Conservation (phyloP, 2,888 invertebrate species). For the Phortica magna region DNA sequence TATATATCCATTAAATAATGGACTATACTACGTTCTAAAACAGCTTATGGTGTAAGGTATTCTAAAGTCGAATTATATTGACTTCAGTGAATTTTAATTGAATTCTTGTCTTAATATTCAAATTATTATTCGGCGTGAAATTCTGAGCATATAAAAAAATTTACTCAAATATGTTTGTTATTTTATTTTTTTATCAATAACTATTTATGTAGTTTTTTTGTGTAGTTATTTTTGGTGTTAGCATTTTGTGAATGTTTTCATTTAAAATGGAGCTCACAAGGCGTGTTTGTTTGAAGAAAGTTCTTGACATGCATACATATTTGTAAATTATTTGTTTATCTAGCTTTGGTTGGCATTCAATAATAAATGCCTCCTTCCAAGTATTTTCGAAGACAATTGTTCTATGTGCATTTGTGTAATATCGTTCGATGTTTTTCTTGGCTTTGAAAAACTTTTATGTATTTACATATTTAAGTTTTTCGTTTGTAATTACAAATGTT, state of each 20-base stretch:
- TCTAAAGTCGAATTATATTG: slow-evolving; percentile 38
- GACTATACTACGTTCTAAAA: too few relatives aligned
- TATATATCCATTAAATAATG: too few relatives aligned
- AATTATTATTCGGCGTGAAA: slow-evolving; percentile 71
- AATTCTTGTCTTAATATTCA: slow-evolving; percentile 54
- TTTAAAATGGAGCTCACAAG: slow-evolving; percentile 57
- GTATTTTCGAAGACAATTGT: neutral
- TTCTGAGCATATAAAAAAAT: slow-evolving; percentile 72
- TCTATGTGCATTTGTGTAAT: too few relatives aligned
- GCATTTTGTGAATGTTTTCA: slow-evolving; percentile 47
- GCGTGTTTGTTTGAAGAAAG: slow-evolving; percentile 5
- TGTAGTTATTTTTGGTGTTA: slow-evolving; percentile 38
- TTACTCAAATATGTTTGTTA: slow-evolving; percentile 52
- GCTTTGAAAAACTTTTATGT: too few relatives aligned
- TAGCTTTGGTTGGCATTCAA: neutral
- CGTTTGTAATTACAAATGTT: too few relatives aligned
- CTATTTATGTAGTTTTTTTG: slow-evolving; percentile 15
- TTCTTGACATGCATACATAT: slow-evolving; percentile 11
- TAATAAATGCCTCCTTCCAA: neutral
- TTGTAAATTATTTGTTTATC: slow-evolving; percentile 13
- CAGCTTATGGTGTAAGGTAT: slow-evolving; percentile 39
- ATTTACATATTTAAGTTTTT: too few relatives aligned
- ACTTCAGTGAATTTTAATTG: slow-evolving; percentile 38
- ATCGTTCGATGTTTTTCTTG: too few relatives aligned
- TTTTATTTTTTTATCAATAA: slow-evolving; percentile 31